Percentiles rank a stretch among this genome's conserved stretches.
Evolutionary conservation across 2,113 vertebrate species (phyloP).

Genomic region (Pseudolaguvia tuberculata): DNA sequence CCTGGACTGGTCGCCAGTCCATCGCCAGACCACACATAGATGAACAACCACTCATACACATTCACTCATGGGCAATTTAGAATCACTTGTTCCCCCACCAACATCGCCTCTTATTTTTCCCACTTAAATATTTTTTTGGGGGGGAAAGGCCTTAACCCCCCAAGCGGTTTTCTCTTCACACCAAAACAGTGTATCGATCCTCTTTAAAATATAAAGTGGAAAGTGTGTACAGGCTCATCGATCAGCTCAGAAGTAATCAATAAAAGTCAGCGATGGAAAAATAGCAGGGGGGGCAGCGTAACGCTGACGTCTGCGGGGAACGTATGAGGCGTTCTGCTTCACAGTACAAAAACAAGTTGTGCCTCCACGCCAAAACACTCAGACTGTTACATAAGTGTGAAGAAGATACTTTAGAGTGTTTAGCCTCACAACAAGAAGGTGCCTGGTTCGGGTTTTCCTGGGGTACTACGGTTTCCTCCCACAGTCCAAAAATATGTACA

Average conservation of each 20-base stretch:
- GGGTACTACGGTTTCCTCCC: too few species aligned
- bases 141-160: background rate
- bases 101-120: background rate
- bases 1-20: too few species aligned
- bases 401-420: background rate
- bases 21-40: too few species aligned
- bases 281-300: slow-evolving; percentile 23
- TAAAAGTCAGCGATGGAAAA: slow-evolving; percentile 22
- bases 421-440: too few species aligned
- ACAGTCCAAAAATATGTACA: too few species aligned
- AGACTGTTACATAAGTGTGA: background rate
- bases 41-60: too few species aligned
- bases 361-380: background rate
- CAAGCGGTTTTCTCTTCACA: background rate
- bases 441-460: too few species aligned
- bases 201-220: slow-evolving; percentile 29
- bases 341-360: slow-evolving; percentile 11
- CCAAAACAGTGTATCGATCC: slow-evolving; percentile 30
- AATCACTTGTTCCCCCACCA: too few species aligned
- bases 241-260: slow-evolving; percentile 25
- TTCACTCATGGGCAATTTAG: too few species aligned
- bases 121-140: too few species aligned
- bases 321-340: slow-evolving; percentile 5
- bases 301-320: background rate
- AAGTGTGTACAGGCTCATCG: slow-evolving; percentile 26